phyloP scores from a whole-genome alignment of 2,888 invertebrate genomes.

The Pseudanteris insignis region DNA sequence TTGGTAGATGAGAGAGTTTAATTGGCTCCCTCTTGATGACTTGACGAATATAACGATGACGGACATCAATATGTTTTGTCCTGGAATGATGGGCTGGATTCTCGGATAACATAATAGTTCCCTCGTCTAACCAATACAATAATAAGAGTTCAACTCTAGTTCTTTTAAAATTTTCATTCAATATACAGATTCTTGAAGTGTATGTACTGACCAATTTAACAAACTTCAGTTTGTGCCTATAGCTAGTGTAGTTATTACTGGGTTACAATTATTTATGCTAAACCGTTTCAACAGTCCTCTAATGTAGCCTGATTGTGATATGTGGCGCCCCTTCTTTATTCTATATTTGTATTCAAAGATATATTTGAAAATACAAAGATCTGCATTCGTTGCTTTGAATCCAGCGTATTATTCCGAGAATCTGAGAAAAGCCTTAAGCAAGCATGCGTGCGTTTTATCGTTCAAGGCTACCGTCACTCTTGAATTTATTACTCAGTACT shows the following conservation, averaged over 20 bases:
- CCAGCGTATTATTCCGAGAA: no score
- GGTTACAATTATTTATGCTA: neutral
- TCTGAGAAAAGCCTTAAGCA: no score
- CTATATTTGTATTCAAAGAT: no score
- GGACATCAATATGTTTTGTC: slow-evolving; percentile 14
- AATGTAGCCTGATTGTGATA: no score
- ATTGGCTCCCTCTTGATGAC: neutral
- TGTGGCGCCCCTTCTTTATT: no score
- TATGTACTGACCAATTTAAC: neutral
- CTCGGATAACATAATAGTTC: neutral
- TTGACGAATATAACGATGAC: slow-evolving; percentile 15
- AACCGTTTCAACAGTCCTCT: neutral
- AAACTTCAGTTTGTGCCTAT: no score
- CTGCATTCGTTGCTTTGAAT: no score
- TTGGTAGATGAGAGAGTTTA: neutral
- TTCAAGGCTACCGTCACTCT: no score
- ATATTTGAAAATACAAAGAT: no score
- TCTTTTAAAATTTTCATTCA: neutral
- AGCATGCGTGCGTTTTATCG: no score
- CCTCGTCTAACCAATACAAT: neutral
- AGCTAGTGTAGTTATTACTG: neutral
- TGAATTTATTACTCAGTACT: no score
- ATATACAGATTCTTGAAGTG: neutral
- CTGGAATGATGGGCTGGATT: slow-evolving; percentile 6
- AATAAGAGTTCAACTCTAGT: neutral